A percentile compares a stretch with the other conserved stretches of the same genome.
Conservation (phyloP, 2,888 invertebrate genomes). For the Lycaena phlaeas region DNA sequence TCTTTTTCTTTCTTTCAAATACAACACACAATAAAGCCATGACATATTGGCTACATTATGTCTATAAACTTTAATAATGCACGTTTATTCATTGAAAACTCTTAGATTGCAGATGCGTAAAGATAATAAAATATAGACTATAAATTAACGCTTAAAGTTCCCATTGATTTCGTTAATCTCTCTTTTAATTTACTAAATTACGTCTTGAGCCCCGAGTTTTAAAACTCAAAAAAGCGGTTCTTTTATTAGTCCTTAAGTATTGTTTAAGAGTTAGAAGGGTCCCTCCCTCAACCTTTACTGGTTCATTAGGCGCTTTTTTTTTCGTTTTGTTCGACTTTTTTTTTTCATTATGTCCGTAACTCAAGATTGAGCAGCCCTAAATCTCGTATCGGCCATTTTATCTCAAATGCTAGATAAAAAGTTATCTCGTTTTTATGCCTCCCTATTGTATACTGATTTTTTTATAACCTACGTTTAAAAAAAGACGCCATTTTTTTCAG, state of each 20-base stretch:
- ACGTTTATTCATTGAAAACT: too few relatives aligned
- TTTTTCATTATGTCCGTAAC: slow-evolving; percentile 2
- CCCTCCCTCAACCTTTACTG: slow-evolving; percentile 53
- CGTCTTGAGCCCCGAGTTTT: slow-evolving; percentile 22
- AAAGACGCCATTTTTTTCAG: too few relatives aligned
- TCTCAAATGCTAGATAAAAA: neutral
- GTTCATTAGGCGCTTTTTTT: slow-evolving; percentile 49
- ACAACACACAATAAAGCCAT: too few relatives aligned
- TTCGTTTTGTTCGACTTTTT: slow-evolving; percentile 19
- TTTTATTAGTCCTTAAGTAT: slow-evolving; percentile 64
- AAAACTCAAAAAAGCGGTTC: slow-evolving; percentile 48
- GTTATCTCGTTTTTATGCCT: neutral
- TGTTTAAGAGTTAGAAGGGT: slow-evolving; percentile 59
- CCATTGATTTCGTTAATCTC: neutral
- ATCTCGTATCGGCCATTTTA: slow-evolving; percentile 2
- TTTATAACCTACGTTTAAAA: slow-evolving; percentile 4
- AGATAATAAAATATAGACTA: too few relatives aligned
- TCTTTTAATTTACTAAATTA: slow-evolving; percentile 40
- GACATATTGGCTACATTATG: too few relatives aligned
- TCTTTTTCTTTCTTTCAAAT: too few relatives aligned
- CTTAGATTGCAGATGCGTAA: too few relatives aligned
- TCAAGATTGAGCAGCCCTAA: slow-evolving; percentile 8
- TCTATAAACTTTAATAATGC: too few relatives aligned
- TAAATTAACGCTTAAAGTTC: too few relatives aligned
- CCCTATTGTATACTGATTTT: neutral